Percentiles rank a stretch among this genome's conserved stretches.
These are phyloP conservation scores for Mamestra configurata DNA, from an alignment of 1,140 invertebrate species.

Conservation along the genomic window DNA sequence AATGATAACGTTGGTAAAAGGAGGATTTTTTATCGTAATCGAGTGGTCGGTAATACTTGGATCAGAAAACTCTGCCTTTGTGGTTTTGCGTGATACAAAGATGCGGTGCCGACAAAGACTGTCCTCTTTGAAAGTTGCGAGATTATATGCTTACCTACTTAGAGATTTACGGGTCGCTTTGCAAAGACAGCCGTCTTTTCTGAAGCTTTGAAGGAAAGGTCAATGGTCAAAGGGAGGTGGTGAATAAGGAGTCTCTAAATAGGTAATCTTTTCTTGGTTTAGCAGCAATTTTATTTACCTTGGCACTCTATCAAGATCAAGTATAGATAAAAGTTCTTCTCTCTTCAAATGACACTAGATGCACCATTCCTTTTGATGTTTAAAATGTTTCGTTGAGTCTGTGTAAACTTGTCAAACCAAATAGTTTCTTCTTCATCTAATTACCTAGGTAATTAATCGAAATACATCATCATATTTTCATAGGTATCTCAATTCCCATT, in stretches of 20 bases:
- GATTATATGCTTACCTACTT: not conserved
- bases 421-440: too few relatives aligned
- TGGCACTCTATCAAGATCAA: too few relatives aligned
- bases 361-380: too few relatives aligned
- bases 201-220: not conserved
- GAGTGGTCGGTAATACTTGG: conserved; percentile 8
- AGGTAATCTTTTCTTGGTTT: too few relatives aligned
- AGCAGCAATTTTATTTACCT: too few relatives aligned
- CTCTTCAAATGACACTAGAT: too few relatives aligned
- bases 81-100: conserved; percentile 36
- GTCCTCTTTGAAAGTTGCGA: conserved; percentile 32
- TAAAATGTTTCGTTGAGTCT: too few relatives aligned
- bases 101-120: conserved; percentile 43
- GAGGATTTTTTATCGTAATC: conserved; percentile 32
- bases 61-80: conserved; percentile 1
- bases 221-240: not conserved
- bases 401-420: too few relatives aligned
- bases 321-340: too few relatives aligned
- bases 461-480: not conserved
- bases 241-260: too few relatives aligned
- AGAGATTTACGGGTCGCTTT: conserved; percentile 1
- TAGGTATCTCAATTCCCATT: not conserved
- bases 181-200: not conserved
- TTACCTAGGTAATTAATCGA: not conserved
- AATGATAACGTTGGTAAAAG: conserved; percentile 33